phyloP scores from a whole-genome alignment of 2,888 invertebrate genomes.

The Diachrysia chrysitis region DNA sequence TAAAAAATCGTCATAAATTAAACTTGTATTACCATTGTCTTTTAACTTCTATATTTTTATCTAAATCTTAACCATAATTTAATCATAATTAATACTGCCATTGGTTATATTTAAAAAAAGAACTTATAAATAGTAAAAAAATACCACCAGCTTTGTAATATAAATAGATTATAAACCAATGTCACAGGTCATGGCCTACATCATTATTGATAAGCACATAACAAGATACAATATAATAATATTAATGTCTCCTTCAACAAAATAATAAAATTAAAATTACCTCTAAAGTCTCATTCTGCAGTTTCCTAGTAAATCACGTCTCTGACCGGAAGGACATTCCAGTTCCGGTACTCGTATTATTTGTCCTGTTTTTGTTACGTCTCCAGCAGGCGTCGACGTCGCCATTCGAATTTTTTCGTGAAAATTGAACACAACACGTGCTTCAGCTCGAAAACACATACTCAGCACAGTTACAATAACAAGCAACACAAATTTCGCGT shows the following conservation, averaged over 20 bases:
- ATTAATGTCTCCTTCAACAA: conserved; percentile 6
- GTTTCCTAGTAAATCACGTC: conserved; percentile 69
- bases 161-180: background rate
- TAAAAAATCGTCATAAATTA: background rate
- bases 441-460: conserved; percentile 27
- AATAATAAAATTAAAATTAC: conserved; percentile 42
- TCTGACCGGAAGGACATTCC: conserved; percentile 68
- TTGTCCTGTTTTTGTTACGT: conserved; percentile 66
- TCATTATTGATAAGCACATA: conserved; percentile 8
- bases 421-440: conserved; percentile 60
- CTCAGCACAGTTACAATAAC: conserved; percentile 52
- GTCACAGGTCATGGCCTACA: conserved; percentile 25
- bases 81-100: no score
- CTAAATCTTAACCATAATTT: background rate
- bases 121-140: background rate
- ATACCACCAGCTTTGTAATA: background rate
- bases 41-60: no score
- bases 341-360: conserved; percentile 77
- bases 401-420: conserved; percentile 59
- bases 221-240: background rate
- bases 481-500: conserved; percentile 63
- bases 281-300: conserved; percentile 72
- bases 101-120: no score
- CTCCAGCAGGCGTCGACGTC: conserved; percentile 50
- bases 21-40: background rate